Percentiles rank a stretch among this genome's conserved stretches.
These are phyloP conservation scores for Gobius niger DNA, from an alignment of 2,113 vertebrate species.

Conservation along the genomic window DNA sequence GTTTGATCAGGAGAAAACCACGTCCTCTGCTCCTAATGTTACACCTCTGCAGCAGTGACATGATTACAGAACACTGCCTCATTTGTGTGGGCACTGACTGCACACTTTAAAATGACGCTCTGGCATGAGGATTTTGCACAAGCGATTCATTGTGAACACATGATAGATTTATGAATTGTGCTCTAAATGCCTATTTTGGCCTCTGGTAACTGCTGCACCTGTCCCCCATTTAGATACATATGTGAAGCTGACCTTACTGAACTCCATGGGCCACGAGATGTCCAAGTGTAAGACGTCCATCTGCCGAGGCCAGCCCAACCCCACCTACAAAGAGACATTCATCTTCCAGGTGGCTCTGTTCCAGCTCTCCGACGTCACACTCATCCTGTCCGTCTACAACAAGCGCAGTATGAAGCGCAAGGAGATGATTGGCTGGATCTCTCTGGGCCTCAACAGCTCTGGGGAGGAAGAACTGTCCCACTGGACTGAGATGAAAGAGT, in stretches of 20 bases:
- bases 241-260: conserved; percentile 94
- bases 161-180: conserved; percentile 1
- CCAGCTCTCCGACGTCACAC: conserved; percentile 96
- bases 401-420: conserved; percentile 98
- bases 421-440: conserved; percentile 99
- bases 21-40: conserved; percentile 38
- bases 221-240: conserved; percentile 84
- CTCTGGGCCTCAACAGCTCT: conserved; percentile 96
- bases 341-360: conserved; percentile 97
- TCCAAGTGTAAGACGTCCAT: conserved; percentile 98
- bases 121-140: conserved; percentile 55
- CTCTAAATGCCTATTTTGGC: not conserved
- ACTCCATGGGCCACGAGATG: conserved; percentile 99
- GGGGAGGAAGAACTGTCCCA: conserved; percentile 95
- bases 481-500: conserved; percentile 98
- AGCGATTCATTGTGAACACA: conserved; percentile 8
- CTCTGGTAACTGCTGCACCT: conserved; percentile 14
- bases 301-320: conserved; percentile 94
- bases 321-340: conserved; percentile 96
- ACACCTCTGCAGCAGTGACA: conserved; percentile 16
- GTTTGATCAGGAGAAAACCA: conserved; percentile 52
- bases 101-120: not conserved
- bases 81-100: conserved; percentile 18
- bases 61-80: conserved; percentile 25
- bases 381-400: conserved; percentile 96